Conservation (phyloP, 2,888 invertebrate species). For the Andrena praecox region DNA sequence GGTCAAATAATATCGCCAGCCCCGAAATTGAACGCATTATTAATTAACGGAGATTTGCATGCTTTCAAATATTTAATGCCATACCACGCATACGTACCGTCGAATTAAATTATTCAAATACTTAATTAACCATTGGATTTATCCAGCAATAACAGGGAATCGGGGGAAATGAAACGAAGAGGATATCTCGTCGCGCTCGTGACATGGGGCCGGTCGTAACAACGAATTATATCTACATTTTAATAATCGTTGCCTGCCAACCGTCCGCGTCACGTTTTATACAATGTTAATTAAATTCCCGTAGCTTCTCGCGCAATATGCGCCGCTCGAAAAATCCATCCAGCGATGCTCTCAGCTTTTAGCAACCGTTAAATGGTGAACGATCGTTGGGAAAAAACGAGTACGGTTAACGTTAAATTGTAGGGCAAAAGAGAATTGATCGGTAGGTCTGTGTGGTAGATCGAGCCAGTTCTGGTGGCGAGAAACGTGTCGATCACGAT, state of each 20-base stretch:
- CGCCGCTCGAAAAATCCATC: neutral
- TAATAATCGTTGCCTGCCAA: slow-evolving; percentile 12
- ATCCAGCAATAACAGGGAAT: slow-evolving; percentile 8
- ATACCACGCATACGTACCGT: neutral
- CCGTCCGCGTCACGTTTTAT: slow-evolving; percentile 2
- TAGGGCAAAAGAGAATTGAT: no score
- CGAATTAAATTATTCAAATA: slow-evolving; percentile 34
- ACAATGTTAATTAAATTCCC: slow-evolving; percentile 20
- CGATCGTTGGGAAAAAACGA: neutral
- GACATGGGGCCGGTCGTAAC: neutral
- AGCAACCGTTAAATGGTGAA: neutral
- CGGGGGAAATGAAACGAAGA: slow-evolving; percentile 9
- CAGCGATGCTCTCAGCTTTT: neutral
- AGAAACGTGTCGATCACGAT: neutral
- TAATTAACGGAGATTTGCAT: slow-evolving; percentile 26
- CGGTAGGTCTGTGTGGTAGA: no score
- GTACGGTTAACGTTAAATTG: neutral
- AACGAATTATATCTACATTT: slow-evolving; percentile 27
- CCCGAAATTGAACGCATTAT: slow-evolving; percentile 2
- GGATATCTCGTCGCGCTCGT: neutral
- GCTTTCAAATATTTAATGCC: neutral
- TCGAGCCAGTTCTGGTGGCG: no score
- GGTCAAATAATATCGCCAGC: neutral
- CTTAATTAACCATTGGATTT: slow-evolving; percentile 38
- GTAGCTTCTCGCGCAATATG: neutral